Base-by-base conservation (phyloP, 2,113 vertebrate species). In the Thamnophis sirtalis region DNA sequence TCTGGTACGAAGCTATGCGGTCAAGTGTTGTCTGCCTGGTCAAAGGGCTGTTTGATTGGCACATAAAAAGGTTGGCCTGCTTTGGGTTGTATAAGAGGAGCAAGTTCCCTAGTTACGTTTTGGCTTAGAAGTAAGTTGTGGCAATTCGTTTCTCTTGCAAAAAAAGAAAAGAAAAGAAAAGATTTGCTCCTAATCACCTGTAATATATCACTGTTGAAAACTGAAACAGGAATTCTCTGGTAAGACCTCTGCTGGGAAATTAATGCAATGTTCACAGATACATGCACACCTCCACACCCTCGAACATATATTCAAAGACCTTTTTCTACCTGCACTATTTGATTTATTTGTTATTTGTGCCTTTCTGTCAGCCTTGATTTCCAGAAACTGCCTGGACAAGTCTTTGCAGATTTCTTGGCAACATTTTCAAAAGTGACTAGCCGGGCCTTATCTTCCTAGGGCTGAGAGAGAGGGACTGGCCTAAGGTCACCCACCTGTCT, bases 241-340 rank as follows among this genome's bases (percentile, higher is more conserved):
- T 56, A 13, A 38, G 3, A 24, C 15, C 51, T 54, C 51, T 33
- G 11, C 8, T 54, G n/a, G 53, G 86, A 9, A 3, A 43, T 55
- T 55, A 56, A 51, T 21, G 9, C 53, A 43, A 22, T 22, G 5
- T 5, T 33, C 63, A 73, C n/a, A 38, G 7, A 21, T 55, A 15
- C 22, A 19, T 4, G 2, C 3, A 50, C 15, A 50, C 10, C 3
- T 1, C 3, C 8, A 3, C 53, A 43, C 10, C 2, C 28, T 2
- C 3, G 22, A 38, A 56, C 7, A 33, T 33, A 56, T 56, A 43
- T 43, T 50, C 15, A 3, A 86, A 86, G 49, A 3, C 38, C 53
- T 9, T 48, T 48, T 58, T 60, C 87, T 24, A 86, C 13, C 38
- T 19, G 49, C 15, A 5, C 13, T 86, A 21, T 86, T 86, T 86